phyloP scores from a whole-genome alignment of 1,140 invertebrate genomes.

The Saccostrea glomerata region DNA sequence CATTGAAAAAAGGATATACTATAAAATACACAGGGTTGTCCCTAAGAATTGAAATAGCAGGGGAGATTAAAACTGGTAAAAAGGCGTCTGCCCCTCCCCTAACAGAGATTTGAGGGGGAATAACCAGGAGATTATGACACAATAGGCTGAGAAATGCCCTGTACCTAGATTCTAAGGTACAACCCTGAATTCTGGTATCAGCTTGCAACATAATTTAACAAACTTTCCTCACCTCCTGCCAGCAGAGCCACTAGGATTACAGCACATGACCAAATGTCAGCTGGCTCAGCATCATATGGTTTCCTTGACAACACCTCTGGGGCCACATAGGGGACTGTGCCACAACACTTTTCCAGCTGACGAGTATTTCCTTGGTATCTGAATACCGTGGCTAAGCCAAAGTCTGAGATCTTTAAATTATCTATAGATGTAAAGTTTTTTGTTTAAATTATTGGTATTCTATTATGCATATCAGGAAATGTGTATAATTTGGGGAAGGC shows the following conservation, averaged over 20 bases:
- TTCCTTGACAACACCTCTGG: constrained; percentile 89
- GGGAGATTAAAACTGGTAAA: too few relatives aligned
- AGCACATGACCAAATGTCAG: constrained; percentile 98
- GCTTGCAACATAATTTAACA: background rate
- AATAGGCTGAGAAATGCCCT: too few relatives aligned
- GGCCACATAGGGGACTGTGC: constrained; percentile 96
- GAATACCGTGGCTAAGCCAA: constrained; percentile 95
- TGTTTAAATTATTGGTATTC: too few relatives aligned
- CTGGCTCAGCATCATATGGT: constrained; percentile 93
- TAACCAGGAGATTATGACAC: too few relatives aligned
- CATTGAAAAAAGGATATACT: too few relatives aligned
- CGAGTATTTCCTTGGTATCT: constrained; percentile 85
- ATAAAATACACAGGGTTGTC: too few relatives aligned
- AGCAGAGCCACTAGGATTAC: constrained; percentile 95
- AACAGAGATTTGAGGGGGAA: too few relatives aligned
- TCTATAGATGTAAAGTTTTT: constrained; percentile 80
- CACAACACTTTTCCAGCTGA: constrained; percentile 91
- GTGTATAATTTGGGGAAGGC: too few relatives aligned
- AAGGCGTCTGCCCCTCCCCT: too few relatives aligned
- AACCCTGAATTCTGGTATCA: background rate
- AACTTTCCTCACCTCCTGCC: constrained; percentile 87
- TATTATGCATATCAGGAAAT: too few relatives aligned
- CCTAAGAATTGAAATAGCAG: too few relatives aligned
- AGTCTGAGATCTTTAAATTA: constrained; percentile 96
- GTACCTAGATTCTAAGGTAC: too few relatives aligned